phyloP scores from a whole-genome alignment of 35 echinoderm and acorn worm genomes.

The Diadema setosum region DNA sequence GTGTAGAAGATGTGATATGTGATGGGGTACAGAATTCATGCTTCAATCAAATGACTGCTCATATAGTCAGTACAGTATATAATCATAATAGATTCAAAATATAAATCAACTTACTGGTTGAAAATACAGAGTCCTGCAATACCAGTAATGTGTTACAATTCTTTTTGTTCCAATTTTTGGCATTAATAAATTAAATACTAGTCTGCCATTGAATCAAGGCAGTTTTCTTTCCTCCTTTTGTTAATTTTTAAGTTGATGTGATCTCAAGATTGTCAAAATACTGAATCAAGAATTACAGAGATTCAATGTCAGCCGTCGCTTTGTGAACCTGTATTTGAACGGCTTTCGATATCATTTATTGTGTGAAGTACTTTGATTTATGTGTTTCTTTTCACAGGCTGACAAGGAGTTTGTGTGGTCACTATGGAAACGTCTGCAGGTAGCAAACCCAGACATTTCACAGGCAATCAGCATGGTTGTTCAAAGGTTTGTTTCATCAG shows the following conservation, averaged over 20 bases:
- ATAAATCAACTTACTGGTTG: neutral
- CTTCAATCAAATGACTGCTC: neutral
- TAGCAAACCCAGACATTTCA: conserved; percentile 86
- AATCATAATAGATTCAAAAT: neutral
- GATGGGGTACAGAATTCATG: neutral
- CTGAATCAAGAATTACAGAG: neutral
- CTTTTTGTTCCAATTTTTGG: no score
- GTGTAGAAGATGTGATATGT: neutral
- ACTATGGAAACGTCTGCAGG: conserved; percentile 94
- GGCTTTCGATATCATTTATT: neutral
- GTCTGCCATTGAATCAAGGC: neutral
- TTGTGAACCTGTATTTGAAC: neutral
- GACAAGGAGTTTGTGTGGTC: conserved; percentile 99
- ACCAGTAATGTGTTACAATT: no score
- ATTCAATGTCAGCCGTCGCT: neutral
- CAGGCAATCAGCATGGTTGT: conserved; percentile 96
- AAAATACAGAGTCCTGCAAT: no score
- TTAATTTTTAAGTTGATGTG: neutral
- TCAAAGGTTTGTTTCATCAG: no score
- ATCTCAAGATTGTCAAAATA: neutral
- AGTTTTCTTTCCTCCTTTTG: neutral
- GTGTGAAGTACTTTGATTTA: neutral
- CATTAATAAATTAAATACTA: no score
- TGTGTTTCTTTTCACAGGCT: conserved; percentile 50
- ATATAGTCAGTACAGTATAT: neutral